Evolutionary conservation across 2,797 vertebrate genomes (phyloP).

Genomic region (Sebastes glaucus): DNA sequence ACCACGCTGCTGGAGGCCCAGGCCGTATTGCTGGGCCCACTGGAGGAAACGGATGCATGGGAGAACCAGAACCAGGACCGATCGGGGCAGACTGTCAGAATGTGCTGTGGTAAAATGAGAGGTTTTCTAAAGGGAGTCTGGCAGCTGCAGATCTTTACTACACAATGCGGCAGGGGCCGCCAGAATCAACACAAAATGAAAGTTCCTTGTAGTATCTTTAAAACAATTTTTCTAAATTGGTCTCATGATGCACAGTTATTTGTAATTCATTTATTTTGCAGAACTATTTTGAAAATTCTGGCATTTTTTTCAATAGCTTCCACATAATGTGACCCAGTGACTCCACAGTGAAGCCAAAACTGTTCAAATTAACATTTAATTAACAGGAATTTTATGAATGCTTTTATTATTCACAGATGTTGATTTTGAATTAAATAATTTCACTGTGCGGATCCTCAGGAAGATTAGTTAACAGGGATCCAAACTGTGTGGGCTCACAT

Average conservation of each 20-base stretch:
- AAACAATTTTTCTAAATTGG: no score
- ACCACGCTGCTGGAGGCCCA: rapidly evolving
- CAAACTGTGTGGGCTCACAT: conserved; percentile 2
- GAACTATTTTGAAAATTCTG: not conserved
- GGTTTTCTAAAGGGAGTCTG: no score
- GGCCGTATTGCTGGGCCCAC: no score
- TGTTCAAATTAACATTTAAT: not conserved
- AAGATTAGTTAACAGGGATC: not conserved
- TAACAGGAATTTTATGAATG: not conserved
- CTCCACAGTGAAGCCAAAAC: not conserved
- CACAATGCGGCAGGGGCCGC: no score
- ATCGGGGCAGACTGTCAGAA: no score
- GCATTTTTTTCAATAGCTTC: not conserved
- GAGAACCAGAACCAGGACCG: no score
- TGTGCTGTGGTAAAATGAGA: no score
- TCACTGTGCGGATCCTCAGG: not conserved
- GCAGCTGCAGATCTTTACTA: no score
- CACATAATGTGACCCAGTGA: not conserved
- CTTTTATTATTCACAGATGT: conserved; percentile 1
- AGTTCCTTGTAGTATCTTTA: no score
- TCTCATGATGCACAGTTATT: not conserved
- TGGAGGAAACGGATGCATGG: no score
- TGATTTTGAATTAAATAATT: conserved; percentile 6
- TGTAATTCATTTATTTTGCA: not conserved
- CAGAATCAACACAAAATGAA: no score